A percentile compares a stretch with the other conserved stretches of the same genome.
phyloP scores from a whole-genome alignment of 64 coral and sea anemone genomes.

The Porites australiensis region DNA sequence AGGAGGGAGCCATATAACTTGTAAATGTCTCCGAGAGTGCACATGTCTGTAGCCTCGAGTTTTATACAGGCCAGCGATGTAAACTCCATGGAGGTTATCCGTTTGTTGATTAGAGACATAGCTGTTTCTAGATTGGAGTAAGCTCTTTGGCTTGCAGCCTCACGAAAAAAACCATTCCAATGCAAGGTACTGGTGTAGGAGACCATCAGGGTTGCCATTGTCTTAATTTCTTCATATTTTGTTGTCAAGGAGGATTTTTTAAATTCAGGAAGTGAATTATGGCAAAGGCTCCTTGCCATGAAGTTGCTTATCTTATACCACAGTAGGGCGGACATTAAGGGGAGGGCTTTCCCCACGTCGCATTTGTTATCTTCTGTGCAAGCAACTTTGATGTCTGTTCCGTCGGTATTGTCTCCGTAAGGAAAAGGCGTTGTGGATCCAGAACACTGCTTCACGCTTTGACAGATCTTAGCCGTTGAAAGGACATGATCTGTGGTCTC shows the following conservation, averaged over 20 bases:
- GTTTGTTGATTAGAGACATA: slow-evolving; percentile 1
- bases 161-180: slow-evolving; percentile 14
- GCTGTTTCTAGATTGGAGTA: slow-evolving; percentile 11
- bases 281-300: not conserved
- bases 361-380: not conserved
- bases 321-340: slow-evolving; percentile 10
- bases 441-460: not conserved
- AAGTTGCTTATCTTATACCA: slow-evolving; percentile 28
- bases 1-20: slow-evolving; percentile 8
- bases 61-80: slow-evolving; percentile 38
- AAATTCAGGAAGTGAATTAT: not conserved
- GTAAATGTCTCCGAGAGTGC: slow-evolving; percentile 48
- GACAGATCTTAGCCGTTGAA: not conserved
- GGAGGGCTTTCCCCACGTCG: not conserved
- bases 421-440: not conserved
- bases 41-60: slow-evolving; percentile 33
- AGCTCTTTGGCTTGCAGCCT: slow-evolving; percentile 15
- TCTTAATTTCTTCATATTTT: not conserved
- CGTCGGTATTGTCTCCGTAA: not conserved
- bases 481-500: not conserved
- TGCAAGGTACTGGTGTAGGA: slow-evolving; percentile 7
- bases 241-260: not conserved
- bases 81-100: not conserved
- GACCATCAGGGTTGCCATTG: slow-evolving; percentile 4
- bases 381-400: not conserved